Evolutionary conservation across 2,888 invertebrate genomes (phyloP).

Genomic region (Oscheius myriophilus): DNA sequence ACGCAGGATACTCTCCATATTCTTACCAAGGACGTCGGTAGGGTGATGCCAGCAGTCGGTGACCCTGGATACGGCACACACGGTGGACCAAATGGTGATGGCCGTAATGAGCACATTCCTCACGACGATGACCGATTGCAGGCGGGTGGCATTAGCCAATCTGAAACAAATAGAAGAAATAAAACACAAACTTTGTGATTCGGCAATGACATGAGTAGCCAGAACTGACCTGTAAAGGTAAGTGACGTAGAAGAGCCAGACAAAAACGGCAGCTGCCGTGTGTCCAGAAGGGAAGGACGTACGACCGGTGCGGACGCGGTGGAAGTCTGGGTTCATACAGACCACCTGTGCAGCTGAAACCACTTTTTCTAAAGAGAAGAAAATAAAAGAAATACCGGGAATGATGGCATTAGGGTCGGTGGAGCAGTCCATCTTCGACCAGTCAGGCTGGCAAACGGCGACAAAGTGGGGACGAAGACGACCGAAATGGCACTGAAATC

Average conservation of each 20-base stretch:
- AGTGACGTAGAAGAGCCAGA: slow-evolving; percentile 56
- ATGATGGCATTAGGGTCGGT: slow-evolving; percentile 31
- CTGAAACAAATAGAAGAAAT: slow-evolving; percentile 24
- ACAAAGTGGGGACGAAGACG: slow-evolving; percentile 93
- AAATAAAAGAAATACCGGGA: slow-evolving; percentile 17
- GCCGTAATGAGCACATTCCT: slow-evolving; percentile 42
- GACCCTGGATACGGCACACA: slow-evolving; percentile 62
- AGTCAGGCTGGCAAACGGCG: slow-evolving; percentile 82
- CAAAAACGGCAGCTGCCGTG: slow-evolving; percentile 64
- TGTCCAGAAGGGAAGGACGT: slow-evolving; percentile 71
- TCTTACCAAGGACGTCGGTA: slow-evolving; percentile 67
- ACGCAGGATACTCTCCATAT: too few relatives aligned
- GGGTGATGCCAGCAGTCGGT: slow-evolving; percentile 69
- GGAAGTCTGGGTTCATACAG: slow-evolving; percentile 45
- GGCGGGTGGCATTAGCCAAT: slow-evolving; percentile 39
- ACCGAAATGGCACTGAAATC: slow-evolving; percentile 78
- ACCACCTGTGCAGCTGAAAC: slow-evolving; percentile 44
- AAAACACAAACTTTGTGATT: too few relatives aligned
- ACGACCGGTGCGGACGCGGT: slow-evolving; percentile 59
- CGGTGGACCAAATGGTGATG: slow-evolving; percentile 42
- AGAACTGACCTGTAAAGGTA: slow-evolving; percentile 53
- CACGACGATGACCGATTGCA: slow-evolving; percentile 35
- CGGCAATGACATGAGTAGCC: too few relatives aligned
- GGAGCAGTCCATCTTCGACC: slow-evolving; percentile 55
- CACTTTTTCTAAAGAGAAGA: slow-evolving; percentile 11